Conservation (phyloP, 2,113 vertebrate genomes). For the Baryphthengus martii region DNA sequence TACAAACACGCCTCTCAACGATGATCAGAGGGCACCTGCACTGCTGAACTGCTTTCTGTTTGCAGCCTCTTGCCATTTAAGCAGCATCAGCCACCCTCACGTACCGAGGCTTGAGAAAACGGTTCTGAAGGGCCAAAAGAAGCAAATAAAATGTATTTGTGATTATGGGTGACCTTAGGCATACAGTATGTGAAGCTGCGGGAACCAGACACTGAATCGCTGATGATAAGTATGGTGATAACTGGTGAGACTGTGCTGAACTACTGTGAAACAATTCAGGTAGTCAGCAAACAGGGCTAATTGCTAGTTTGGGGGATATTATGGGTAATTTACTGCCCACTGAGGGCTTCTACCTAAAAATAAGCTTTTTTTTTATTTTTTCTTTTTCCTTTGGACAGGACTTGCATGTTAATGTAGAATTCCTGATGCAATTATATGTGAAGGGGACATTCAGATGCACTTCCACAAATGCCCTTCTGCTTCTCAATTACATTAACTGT, state of each 20-base stretch:
- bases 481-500: background rate
- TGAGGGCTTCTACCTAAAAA: conserved; percentile 59
- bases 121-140: background rate
- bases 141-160: conserved; percentile 44
- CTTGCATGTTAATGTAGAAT: conserved; percentile 47
- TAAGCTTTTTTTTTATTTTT: background rate
- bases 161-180: conserved; percentile 12
- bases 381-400: background rate
- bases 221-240: conserved; percentile 60
- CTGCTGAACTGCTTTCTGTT: conserved; percentile 21
- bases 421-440: conserved; percentile 21
- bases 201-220: background rate
- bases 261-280: conserved; percentile 59
- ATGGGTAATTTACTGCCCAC: conserved; percentile 65
- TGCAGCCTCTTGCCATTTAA: background rate
- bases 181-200: background rate
- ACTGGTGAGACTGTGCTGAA: conserved; percentile 37
- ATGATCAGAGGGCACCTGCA: conserved; percentile 11
- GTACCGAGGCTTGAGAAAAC: background rate
- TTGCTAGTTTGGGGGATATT: conserved; percentile 63
- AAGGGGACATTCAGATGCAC: conserved; percentile 23
- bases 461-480: conserved; percentile 17
- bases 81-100: background rate
- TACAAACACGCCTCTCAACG: background rate
- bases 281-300: conserved; percentile 66